These are phyloP conservation scores for Thalassoma bifasciatum DNA, from an alignment of 2,113 vertebrate species.

Conservation along the genomic window DNA sequence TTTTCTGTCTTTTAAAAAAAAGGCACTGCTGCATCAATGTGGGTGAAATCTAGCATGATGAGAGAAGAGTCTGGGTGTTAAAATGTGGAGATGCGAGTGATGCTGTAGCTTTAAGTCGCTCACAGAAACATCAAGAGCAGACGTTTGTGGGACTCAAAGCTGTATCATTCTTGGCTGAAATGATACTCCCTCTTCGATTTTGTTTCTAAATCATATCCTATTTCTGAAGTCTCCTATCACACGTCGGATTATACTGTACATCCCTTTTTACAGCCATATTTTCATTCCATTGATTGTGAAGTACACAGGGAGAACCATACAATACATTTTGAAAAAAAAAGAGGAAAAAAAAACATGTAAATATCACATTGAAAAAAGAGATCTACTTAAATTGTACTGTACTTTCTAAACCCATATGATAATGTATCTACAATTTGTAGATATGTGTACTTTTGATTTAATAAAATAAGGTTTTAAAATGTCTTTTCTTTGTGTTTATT, in stretches of 20 bases:
- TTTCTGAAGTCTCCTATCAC: conserved; percentile 45
- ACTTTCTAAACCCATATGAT: conserved; percentile 83
- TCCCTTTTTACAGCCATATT: conserved; percentile 64
- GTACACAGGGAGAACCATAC: conserved; percentile 63
- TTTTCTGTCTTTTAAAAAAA: conserved; percentile 32
- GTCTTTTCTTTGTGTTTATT: conserved; percentile 11
- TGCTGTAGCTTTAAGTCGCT: conserved; percentile 56
- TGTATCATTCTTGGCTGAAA: conserved; percentile 22
- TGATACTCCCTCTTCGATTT: conserved; percentile 32
- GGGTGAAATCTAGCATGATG: not conserved
- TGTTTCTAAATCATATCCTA: conserved; percentile 50
- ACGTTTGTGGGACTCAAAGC: conserved; percentile 15
- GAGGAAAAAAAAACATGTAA: conserved; percentile 70
- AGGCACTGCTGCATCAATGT: not conserved
- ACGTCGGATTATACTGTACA: conserved; percentile 59
- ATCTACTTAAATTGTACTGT: conserved; percentile 84
- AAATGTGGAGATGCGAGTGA: conserved; percentile 19
- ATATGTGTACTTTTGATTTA: conserved; percentile 85
- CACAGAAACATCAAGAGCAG: conserved; percentile 27
- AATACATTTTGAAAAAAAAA: conserved; percentile 60
- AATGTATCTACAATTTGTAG: conserved; percentile 84
- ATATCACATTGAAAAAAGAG: conserved; percentile 76
- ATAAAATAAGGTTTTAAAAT: conserved; percentile 79
- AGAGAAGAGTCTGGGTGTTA: conserved; percentile 1
- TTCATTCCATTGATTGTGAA: conserved; percentile 70